A percentile compares a stretch with the other conserved stretches of the same genome.
phyloP scores from a whole-genome alignment of 1,140 invertebrate species.

The Dendroctonus valens region DNA sequence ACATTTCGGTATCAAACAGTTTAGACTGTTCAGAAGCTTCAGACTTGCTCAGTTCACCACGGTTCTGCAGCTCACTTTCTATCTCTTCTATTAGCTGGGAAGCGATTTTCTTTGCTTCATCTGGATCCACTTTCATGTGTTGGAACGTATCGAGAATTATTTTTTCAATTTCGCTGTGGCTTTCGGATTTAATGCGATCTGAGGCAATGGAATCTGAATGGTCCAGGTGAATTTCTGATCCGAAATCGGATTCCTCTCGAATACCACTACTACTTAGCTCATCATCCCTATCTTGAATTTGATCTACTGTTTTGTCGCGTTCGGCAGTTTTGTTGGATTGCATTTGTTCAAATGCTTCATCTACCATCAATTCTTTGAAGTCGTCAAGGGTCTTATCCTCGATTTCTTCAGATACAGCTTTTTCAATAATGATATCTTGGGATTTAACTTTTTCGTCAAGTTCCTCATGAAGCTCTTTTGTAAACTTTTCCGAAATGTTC shows the following conservation, averaged over 20 bases:
- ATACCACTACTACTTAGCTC: conserved; percentile 43
- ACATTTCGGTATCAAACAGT: conserved; percentile 45
- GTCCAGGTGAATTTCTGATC: conserved; percentile 48
- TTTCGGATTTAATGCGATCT: conserved; percentile 45
- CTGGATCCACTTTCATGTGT: conserved; percentile 56
- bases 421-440: conserved; percentile 23
- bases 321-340: conserved; percentile 15
- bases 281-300: conserved; percentile 47
- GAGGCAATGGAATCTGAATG: conserved; percentile 46
- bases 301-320: not conserved
- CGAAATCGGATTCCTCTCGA: conserved; percentile 47
- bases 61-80: conserved; percentile 54
- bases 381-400: conserved; percentile 27
- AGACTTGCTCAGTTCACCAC: conserved; percentile 28
- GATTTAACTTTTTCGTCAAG: conserved; percentile 24
- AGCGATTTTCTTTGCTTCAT: conserved; percentile 54
- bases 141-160: conserved; percentile 49
- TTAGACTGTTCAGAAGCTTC: conserved; percentile 13
- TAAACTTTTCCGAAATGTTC: conserved; percentile 26
- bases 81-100: conserved; percentile 56
- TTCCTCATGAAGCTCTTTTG: conserved; percentile 29
- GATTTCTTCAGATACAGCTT: conserved; percentile 29
- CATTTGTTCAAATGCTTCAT: conserved; percentile 23
- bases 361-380: conserved; percentile 26
- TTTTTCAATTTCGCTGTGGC: conserved; percentile 48